A percentile compares a stretch with the other conserved stretches of the same genome.
These are phyloP conservation scores for Mycteria americana DNA, from an alignment of 2,797 vertebrate species.

Conservation along the genomic window DNA sequence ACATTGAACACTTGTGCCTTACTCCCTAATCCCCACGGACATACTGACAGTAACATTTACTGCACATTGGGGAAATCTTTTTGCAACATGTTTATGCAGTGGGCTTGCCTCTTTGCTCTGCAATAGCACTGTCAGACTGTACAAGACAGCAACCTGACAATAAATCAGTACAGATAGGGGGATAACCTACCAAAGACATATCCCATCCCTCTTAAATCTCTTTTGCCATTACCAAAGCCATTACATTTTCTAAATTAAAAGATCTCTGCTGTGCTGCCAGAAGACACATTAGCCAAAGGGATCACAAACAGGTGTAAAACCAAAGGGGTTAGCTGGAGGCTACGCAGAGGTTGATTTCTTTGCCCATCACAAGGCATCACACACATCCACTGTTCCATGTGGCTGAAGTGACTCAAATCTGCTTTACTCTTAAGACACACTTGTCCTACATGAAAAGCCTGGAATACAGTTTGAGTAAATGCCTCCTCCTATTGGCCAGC, in stretches of 20 bases:
- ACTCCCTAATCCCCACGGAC: background rate
- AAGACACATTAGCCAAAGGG: background rate
- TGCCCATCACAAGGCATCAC: background rate
- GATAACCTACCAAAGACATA: background rate
- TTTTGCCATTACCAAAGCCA: background rate
- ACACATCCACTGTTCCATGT: background rate
- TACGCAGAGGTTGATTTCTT: background rate
- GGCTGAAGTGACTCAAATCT: background rate
- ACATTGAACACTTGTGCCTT: background rate
- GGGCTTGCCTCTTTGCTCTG: background rate
- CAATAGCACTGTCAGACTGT: background rate
- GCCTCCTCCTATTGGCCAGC: background rate
- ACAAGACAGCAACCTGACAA: background rate
- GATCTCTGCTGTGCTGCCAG: conserved; percentile 5
- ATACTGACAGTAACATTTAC: background rate
- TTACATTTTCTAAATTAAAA: background rate
- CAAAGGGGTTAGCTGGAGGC: background rate
- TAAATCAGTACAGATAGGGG: background rate
- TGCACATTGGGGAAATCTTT: background rate
- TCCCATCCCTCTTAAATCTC: background rate
- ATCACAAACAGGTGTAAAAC: background rate
- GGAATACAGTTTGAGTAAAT: background rate
- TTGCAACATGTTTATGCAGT: background rate
- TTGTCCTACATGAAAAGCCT: background rate
- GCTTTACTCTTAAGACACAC: background rate